These are phyloP conservation scores for Pristiophorus japonicus DNA, from an alignment of 2,113 vertebrate genomes.

Conservation along the genomic window DNA sequence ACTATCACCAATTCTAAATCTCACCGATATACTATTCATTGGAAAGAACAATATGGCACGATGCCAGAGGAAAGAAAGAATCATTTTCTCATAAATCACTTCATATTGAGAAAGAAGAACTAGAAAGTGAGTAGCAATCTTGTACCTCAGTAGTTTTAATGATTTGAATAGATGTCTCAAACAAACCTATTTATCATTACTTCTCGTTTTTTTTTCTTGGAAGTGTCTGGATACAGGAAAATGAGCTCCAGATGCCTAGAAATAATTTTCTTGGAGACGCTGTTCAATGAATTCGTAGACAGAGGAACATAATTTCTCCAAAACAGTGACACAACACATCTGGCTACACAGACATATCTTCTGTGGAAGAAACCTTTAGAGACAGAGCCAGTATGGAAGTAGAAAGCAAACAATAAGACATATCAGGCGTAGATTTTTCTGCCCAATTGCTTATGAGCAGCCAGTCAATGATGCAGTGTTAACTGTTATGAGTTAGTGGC, in stretches of 20 bases:
- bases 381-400: background rate
- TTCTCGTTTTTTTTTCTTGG: background rate
- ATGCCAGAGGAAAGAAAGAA: background rate
- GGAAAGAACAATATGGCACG: background rate
- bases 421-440: background rate
- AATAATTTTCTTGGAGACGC: background rate
- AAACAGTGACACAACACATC: background rate
- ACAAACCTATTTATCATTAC: background rate
- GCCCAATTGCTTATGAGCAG: background rate
- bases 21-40: background rate
- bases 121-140: background rate
- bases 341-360: background rate
- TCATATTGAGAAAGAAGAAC: background rate
- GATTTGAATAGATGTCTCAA: background rate
- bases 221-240: background rate
- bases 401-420: background rate
- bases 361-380: background rate
- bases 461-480: background rate
- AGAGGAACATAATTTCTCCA: background rate
- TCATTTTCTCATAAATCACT: background rate
- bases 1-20: background rate
- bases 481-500: background rate
- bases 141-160: background rate
- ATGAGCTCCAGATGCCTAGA: conserved; percentile 13
- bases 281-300: background rate